Evolutionary conservation across 2,797 vertebrate genomes (phyloP).

Genomic region (Sebastes elongatus): DNA sequence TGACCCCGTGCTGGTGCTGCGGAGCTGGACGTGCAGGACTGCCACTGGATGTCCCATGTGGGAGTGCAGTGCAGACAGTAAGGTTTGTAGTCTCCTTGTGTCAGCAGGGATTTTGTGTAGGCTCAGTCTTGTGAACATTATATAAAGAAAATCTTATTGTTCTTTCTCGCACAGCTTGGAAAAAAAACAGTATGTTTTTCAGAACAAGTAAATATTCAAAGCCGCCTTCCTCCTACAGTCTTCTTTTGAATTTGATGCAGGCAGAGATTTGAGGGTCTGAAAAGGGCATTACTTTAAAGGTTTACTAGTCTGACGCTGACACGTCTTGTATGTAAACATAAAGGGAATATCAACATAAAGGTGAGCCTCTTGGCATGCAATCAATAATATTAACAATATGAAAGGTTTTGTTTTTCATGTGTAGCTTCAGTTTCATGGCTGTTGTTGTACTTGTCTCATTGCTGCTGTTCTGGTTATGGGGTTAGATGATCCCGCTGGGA

Average conservation of each 20-base stretch:
- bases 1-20: constrained; percentile 6
- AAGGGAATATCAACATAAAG: constrained; percentile 6
- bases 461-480: background rate
- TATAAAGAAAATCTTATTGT: constrained; percentile 49
- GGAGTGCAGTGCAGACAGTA: constrained; percentile 32
- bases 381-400: background rate
- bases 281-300: constrained; percentile 28
- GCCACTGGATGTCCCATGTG: constrained; percentile 27
- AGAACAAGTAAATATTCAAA: constrained; percentile 54
- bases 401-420: background rate
- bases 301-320: constrained; percentile 15
- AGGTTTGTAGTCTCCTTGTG: constrained; percentile 20
- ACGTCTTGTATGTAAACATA: background rate
- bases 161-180: constrained; percentile 26
- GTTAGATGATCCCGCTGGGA: background rate
- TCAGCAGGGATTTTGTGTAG: constrained; percentile 49
- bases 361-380: background rate
- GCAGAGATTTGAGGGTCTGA: constrained; percentile 20
- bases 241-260: constrained; percentile 34
- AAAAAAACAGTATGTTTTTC: background rate
- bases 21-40: constrained; percentile 6
- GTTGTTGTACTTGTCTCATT: background rate
- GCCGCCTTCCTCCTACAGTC: constrained; percentile 19
- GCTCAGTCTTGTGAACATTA: constrained; percentile 31
- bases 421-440: background rate